Conservation (phyloP, 2,113 vertebrate species). For the Neotoma lepida region DNA sequence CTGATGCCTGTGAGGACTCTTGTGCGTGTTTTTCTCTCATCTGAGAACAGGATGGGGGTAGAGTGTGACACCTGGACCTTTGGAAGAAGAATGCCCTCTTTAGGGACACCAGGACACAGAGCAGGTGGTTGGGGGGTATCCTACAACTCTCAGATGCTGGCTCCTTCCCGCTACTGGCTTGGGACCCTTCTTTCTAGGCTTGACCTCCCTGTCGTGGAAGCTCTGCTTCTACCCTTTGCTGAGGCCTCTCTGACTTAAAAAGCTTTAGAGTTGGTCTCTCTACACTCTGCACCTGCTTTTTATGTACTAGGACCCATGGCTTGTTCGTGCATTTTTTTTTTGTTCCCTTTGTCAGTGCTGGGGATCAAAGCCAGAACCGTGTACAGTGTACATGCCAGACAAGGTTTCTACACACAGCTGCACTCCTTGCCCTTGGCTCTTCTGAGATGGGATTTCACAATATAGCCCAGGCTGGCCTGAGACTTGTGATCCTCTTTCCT, state of each 20-base stretch:
- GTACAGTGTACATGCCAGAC: background rate
- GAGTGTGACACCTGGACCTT: background rate
- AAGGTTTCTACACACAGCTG: background rate
- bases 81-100: background rate
- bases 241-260: background rate
- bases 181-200: background rate
- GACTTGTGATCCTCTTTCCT: background rate
- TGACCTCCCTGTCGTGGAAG: background rate
- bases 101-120: background rate
- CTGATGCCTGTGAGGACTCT: background rate
- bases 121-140: background rate
- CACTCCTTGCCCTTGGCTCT: background rate
- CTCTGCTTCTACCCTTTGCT: background rate
- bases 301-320: rapidly evolving
- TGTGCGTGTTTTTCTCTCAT: background rate
- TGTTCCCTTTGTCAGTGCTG: background rate
- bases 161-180: background rate
- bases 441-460: background rate
- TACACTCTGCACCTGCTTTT: background rate
- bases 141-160: background rate
- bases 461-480: background rate
- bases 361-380: background rate
- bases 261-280: background rate
- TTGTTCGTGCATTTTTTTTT: background rate
- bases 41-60: background rate